Conservation (phyloP, 2,797 vertebrate genomes). For the Acropternis orthonyx region DNA sequence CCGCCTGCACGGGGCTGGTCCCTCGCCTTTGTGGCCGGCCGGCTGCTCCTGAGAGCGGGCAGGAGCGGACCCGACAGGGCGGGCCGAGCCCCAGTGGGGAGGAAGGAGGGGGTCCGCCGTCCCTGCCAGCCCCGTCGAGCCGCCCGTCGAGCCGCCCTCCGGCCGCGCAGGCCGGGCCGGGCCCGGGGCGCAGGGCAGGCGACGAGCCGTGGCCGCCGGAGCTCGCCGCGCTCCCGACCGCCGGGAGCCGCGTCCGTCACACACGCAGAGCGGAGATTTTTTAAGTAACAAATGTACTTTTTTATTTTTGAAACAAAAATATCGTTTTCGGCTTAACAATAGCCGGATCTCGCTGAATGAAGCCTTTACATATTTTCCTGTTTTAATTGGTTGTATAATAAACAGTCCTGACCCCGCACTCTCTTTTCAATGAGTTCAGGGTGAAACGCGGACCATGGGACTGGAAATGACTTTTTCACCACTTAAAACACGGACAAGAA, state of each 20-base stretch:
- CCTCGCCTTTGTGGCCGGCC: too few relatives aligned
- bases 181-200: background rate
- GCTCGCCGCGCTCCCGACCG: background rate
- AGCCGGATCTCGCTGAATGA: constrained; percentile 89
- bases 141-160: background rate
- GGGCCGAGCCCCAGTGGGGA: background rate
- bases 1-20: background rate
- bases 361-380: constrained; percentile 90
- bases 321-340: constrained; percentile 86
- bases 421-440: constrained; percentile 82
- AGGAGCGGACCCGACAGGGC: background rate
- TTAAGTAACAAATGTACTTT: constrained; percentile 64
- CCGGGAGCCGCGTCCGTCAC: background rate
- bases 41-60: background rate
- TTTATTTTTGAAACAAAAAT: constrained; percentile 80
- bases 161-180: background rate
- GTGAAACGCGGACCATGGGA: constrained; percentile 77
- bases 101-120: too few relatives aligned
- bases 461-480: constrained; percentile 82
- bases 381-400: constrained; percentile 87
- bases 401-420: constrained; percentile 87
- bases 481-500: constrained; percentile 81
- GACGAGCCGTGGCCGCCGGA: background rate
- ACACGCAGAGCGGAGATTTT: constrained; percentile 29
- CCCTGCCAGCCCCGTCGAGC: background rate